Percentiles rank a stretch among this genome's conserved stretches.
These are phyloP conservation scores for Excalfactoria chinensis DNA, from an alignment of 2,113 vertebrate genomes.

Conservation along the genomic window DNA sequence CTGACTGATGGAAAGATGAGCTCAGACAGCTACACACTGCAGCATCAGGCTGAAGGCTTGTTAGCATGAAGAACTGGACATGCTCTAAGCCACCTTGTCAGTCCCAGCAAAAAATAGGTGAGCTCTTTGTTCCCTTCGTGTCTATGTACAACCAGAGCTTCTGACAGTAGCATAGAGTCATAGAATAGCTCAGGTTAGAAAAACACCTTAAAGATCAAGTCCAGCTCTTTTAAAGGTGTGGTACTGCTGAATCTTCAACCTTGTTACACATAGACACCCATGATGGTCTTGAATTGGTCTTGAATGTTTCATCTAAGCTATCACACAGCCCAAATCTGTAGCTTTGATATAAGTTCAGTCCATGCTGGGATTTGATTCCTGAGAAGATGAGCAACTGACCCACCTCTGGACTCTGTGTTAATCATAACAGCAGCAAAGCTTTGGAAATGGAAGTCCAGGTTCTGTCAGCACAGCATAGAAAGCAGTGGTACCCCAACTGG, in stretches of 20 bases:
- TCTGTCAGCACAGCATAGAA: not conserved
- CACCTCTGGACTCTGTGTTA: rapidly evolving
- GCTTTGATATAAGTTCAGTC: not conserved
- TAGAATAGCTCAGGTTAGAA: too few relatives aligned
- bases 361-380: not conserved
- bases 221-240: not conserved
- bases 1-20: not conserved
- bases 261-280: not conserved
- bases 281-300: not conserved
- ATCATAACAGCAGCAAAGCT: not conserved
- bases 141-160: not conserved
- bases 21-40: not conserved
- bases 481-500: not conserved
- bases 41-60: not conserved
- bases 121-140: not conserved
- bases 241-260: not conserved
- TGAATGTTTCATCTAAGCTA: not conserved
- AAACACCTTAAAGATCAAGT: too few relatives aligned
- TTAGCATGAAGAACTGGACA: not conserved
- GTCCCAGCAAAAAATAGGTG: not conserved
- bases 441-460: not conserved
- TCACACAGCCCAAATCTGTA: not conserved
- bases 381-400: rapidly evolving
- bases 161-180: not conserved
- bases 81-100: not conserved